A percentile compares a stretch with the other conserved stretches of the same genome.
phyloP scores from a whole-genome alignment of 2,113 vertebrate species.

The Pluvialis apricaria region DNA sequence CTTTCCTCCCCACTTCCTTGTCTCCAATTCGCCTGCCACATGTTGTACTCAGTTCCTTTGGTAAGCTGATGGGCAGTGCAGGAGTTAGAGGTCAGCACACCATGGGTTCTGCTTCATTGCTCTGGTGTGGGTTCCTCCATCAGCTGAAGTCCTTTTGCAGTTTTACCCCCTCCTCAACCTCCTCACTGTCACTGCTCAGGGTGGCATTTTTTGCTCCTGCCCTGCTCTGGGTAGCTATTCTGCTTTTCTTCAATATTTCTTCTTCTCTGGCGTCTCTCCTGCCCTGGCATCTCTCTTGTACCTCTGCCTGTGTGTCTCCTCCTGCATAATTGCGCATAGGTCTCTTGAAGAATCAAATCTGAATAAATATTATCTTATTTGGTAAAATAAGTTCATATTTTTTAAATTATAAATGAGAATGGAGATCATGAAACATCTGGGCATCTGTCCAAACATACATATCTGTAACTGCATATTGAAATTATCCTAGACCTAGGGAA shows the following conservation, averaged over 20 bases:
- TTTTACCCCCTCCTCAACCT: not conserved
- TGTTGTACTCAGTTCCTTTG: fast-evolving
- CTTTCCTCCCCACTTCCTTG: not conserved
- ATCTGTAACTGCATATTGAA: not conserved
- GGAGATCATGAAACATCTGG: not conserved
- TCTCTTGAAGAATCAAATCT: not conserved
- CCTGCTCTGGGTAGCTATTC: not conserved
- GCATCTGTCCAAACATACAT: not conserved
- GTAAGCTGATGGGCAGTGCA: not conserved
- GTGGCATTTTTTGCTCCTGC: not conserved
- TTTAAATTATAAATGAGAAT: constrained; percentile 11
- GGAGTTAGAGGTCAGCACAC: not conserved
- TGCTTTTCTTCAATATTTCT: not conserved
- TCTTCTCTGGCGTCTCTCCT: not conserved
- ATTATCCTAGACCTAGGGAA: constrained; percentile 26
- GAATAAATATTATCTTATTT: not conserved
- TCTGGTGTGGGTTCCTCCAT: not conserved
- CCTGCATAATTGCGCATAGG: not conserved
- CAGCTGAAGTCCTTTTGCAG: not conserved
- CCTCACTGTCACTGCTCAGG: not conserved
- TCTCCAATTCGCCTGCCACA: not conserved
- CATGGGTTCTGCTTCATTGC: not conserved
- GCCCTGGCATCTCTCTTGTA: not conserved
- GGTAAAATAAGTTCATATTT: not conserved
- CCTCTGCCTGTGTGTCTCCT: not conserved